These are phyloP conservation scores for Argyresthia albistria DNA, from an alignment of 2,888 invertebrate species.

Conservation along the genomic window DNA sequence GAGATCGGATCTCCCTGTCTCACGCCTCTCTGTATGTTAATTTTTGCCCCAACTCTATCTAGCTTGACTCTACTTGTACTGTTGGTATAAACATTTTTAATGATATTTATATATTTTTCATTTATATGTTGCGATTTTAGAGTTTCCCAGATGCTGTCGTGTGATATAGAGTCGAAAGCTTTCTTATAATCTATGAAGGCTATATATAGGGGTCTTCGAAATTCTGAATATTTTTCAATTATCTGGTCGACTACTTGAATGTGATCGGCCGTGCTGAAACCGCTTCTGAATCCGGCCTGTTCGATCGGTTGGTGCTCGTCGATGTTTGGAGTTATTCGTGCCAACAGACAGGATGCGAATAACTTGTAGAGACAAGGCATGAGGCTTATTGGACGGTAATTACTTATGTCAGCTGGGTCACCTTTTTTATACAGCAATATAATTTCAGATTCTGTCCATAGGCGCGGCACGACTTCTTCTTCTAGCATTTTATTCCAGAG, in stretches of 20 bases:
- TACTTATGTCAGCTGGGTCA: slow-evolving; percentile 7
- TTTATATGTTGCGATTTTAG: too few relatives aligned
- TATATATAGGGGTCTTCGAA: not conserved
- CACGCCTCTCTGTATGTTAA: not conserved
- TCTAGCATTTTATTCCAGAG: not conserved
- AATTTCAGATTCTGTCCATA: slow-evolving; percentile 1
- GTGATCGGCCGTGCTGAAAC: slow-evolving; percentile 9
- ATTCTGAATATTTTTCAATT: slow-evolving; percentile 10
- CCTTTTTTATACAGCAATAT: slow-evolving; percentile 10
- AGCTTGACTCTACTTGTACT: not conserved
- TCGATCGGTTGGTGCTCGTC: not conserved
- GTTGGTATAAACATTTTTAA: not conserved
- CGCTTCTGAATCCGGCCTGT: slow-evolving; percentile 8
- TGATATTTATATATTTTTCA: too few relatives aligned
- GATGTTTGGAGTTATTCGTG: slow-evolving; percentile 1
- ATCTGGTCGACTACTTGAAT: slow-evolving; percentile 9
- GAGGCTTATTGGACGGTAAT: slow-evolving; percentile 9
- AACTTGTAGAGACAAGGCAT: slow-evolving; percentile 6
- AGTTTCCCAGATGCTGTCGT: too few relatives aligned
- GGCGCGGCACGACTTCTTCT: not conserved
- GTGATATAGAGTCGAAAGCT: not conserved
- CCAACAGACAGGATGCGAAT: slow-evolving; percentile 6
- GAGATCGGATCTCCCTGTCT: not conserved
- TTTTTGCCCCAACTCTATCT: not conserved
- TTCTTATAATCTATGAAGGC: not conserved